These are phyloP conservation scores for Plutomurus gul DNA, from an alignment of 1,140 invertebrate genomes.

Conservation along the genomic window DNA sequence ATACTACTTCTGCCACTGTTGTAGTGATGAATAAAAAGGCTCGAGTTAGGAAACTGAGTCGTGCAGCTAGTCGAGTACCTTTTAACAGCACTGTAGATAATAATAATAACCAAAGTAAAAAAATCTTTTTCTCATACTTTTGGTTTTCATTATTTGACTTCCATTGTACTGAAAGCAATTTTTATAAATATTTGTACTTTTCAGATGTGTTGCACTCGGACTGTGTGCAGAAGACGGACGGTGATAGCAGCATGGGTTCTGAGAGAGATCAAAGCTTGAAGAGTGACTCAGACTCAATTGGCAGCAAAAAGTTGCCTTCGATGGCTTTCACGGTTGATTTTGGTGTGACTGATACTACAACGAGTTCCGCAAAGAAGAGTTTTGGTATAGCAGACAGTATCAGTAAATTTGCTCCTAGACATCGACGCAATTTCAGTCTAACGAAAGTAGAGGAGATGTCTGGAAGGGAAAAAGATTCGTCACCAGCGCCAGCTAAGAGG, in stretches of 20 bases:
- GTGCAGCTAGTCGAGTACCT: not conserved
- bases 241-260: not conserved
- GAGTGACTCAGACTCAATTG: slow-evolving; percentile 23
- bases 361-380: slow-evolving; percentile 40
- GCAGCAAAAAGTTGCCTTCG: slow-evolving; percentile 52
- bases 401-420: slow-evolving; percentile 60
- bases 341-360: slow-evolving; percentile 54
- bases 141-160: not conserved
- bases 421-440: slow-evolving; percentile 55
- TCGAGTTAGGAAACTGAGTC: not conserved
- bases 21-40: not conserved
- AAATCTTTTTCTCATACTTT: not conserved
- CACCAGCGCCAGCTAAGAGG: not conserved
- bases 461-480: not conserved
- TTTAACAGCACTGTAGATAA: not conserved
- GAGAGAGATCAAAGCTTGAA: not conserved
- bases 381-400: slow-evolving; percentile 58
- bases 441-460: slow-evolving; percentile 55
- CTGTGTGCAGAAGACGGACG: not conserved
- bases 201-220: not conserved
- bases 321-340: slow-evolving; percentile 62
- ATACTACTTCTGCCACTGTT: no score
- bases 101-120: slow-evolving; percentile 10
- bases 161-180: not conserved
- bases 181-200: not conserved